Conservation (phyloP, 1,140 invertebrate species). For the Cyphomyrmex costatus region DNA sequence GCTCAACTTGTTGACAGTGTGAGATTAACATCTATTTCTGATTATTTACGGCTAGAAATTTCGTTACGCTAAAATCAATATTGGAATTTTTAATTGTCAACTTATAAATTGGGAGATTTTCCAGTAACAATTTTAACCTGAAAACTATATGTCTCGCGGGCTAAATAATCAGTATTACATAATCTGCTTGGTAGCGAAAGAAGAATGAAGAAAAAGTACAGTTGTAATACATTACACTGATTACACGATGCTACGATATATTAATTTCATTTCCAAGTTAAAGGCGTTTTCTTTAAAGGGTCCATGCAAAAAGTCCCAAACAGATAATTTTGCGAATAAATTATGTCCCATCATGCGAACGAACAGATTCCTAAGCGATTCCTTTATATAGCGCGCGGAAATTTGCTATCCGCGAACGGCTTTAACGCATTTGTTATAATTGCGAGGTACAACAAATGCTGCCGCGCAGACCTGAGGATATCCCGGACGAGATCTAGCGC, state of each 20-base stretch:
- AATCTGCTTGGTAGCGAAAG: background rate
- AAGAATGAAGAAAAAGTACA: background rate
- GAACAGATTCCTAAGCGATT: background rate
- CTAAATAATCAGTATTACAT: background rate
- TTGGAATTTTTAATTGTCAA: background rate
- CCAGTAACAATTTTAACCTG: background rate
- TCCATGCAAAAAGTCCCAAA: background rate
- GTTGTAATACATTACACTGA: background rate
- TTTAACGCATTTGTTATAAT: background rate
- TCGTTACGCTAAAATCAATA: background rate
- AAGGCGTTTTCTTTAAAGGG: too few relatives aligned
- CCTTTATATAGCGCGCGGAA: background rate
- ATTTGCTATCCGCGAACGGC: background rate
- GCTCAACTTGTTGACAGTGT: background rate
- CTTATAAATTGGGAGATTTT: background rate
- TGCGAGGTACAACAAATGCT: slow-evolving; percentile 4
- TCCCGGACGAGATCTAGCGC: background rate
- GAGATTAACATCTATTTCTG: background rate
- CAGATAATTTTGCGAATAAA: background rate
- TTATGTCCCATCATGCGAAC: background rate
- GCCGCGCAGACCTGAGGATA: slow-evolving; percentile 7
- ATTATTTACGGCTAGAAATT: background rate
- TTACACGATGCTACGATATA: background rate
- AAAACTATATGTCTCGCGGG: background rate
- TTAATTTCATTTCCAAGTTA: too few relatives aligned